Conservation (phyloP, 2,113 vertebrate genomes). For the Dipodomys spectabilis region DNA sequence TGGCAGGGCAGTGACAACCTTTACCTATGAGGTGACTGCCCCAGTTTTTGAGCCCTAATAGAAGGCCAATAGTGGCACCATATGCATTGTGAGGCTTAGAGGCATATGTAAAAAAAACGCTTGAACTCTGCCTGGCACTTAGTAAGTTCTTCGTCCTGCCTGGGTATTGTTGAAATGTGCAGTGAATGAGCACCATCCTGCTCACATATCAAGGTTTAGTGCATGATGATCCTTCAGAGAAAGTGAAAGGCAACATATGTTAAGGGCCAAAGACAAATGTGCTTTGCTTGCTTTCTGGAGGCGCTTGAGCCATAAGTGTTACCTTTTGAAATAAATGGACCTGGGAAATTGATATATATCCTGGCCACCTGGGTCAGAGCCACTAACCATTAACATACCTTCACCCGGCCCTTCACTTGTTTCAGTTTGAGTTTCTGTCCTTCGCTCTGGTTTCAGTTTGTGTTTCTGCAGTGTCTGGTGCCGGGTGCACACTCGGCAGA, state of each 20-base stretch:
- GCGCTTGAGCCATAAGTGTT: neutral
- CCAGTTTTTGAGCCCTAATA: neutral
- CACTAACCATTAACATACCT: neutral
- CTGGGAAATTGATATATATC: neutral
- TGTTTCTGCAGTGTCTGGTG: neutral
- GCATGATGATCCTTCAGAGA: neutral
- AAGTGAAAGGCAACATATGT: neutral
- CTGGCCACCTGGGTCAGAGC: neutral
- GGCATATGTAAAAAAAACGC: neutral
- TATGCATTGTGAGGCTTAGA: neutral
- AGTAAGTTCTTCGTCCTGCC: neutral
- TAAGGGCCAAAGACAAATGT: neutral
- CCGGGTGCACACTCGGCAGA: neutral
- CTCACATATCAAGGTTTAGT: neutral
- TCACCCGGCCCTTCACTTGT: neutral
- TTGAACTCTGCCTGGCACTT: neutral
- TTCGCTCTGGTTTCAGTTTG: neutral
- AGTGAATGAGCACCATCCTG: neutral
- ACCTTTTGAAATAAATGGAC: neutral
- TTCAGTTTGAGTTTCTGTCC: neutral
- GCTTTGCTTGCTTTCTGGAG: constrained; percentile 22
- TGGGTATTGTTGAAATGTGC: neutral
- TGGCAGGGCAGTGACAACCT: neutral
- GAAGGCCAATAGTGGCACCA: neutral
- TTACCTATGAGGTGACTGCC: neutral